Conservation (phyloP, 2,113 vertebrate species). For the Platichthys stellatus region DNA sequence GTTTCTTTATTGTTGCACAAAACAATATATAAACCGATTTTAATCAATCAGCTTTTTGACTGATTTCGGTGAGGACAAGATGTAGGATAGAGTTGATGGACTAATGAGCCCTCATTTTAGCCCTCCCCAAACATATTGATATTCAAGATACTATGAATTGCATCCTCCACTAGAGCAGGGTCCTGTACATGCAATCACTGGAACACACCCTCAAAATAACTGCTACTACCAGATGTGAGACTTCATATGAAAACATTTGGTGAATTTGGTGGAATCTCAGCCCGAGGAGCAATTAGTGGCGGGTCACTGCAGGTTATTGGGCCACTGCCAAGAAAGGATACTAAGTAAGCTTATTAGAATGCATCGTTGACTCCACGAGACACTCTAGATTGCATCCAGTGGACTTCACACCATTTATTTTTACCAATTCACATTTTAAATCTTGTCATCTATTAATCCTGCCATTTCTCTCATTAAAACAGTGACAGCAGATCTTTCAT, state of each 20-base stretch:
- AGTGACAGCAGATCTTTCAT: slow-evolving; percentile 2
- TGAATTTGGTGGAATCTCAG: neutral
- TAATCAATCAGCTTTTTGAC: neutral
- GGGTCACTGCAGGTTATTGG: slow-evolving; percentile 44
- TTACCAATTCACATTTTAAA: slow-evolving; percentile 9
- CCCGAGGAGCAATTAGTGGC: neutral
- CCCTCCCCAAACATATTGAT: no score
- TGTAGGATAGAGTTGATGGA: no score
- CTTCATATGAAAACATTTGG: neutral
- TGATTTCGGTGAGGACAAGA: no score
- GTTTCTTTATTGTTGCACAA: neutral
- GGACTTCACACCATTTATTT: neutral
- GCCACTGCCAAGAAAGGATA: slow-evolving; percentile 32
- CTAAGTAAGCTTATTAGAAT: slow-evolving; percentile 28
- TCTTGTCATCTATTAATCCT: neutral
- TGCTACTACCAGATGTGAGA: neutral
- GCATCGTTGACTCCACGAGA: neutral
- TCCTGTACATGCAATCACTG: neutral
- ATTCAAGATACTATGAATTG: no score
- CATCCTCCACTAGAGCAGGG: neutral
- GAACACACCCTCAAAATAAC: neutral
- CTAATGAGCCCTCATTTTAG: no score
- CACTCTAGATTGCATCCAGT: neutral
- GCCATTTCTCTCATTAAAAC: neutral
- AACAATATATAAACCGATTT: neutral